Percentiles rank a stretch among this genome's conserved stretches.
Evolutionary conservation across 2,888 invertebrate genomes (phyloP).

Genomic region (Eustalomyia histrio): DNA sequence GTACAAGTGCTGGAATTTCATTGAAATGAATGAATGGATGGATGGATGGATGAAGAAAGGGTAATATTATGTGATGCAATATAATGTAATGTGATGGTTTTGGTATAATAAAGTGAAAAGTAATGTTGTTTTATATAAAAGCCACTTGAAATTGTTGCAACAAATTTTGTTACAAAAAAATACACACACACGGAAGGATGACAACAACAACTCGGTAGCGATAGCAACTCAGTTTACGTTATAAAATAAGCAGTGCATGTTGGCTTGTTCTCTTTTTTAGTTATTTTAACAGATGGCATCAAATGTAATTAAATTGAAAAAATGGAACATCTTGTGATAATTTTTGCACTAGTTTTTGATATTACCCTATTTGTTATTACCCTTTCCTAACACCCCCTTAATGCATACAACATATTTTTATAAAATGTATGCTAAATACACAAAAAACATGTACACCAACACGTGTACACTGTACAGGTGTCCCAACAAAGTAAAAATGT

Average conservation of each 20-base stretch:
- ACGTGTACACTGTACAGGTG: conserved; percentile 7
- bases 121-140: conserved; percentile 31
- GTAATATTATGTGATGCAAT: conserved; percentile 28
- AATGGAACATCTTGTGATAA: conserved; percentile 67
- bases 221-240: conserved; percentile 13
- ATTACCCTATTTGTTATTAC: background rate
- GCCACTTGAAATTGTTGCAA: conserved; percentile 61
- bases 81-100: conserved; percentile 39
- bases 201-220: conserved; percentile 42
- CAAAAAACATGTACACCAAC: conserved; percentile 6
- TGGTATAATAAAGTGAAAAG: background rate
- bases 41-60: conserved; percentile 1
- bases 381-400: background rate
- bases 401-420: conserved; percentile 33
- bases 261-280: background rate
- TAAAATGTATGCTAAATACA: conserved; percentile 35
- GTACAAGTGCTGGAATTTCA: conserved; percentile 56
- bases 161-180: conserved; percentile 41
- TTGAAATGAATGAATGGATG: conserved; percentile 14
- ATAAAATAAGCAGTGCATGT: conserved; percentile 29
- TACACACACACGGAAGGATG: conserved; percentile 57
- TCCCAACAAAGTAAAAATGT: background rate
- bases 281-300: conserved; percentile 38
- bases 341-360: conserved; percentile 23
- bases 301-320: conserved; percentile 59